Conservation (phyloP, 2,888 invertebrate species). For the Latrodectus hesperus region DNA sequence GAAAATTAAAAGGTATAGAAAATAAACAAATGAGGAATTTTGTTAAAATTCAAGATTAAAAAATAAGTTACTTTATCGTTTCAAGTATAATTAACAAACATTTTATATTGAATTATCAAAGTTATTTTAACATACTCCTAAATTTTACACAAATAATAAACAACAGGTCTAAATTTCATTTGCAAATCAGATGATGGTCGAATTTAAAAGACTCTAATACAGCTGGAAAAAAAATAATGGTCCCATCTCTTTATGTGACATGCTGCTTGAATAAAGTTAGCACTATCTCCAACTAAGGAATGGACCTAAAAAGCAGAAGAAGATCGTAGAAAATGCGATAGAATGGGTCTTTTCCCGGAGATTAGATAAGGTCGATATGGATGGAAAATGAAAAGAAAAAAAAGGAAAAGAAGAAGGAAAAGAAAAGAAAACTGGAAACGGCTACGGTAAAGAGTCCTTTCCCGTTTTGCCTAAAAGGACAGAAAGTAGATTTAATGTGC, state of each 20-base stretch:
- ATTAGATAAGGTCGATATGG: conserved; percentile 58
- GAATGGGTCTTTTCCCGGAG: conserved; percentile 26
- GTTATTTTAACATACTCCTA: too few relatives aligned
- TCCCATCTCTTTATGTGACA: not conserved
- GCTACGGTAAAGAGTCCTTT: conserved; percentile 5
- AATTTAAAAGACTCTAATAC: too few relatives aligned
- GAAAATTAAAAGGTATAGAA: too few relatives aligned
- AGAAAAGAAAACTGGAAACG: not conserved
- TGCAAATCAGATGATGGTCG: too few relatives aligned
- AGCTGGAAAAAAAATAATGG: not conserved
- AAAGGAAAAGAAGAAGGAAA: not conserved
- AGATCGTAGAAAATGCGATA: conserved; percentile 2
- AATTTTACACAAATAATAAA: too few relatives aligned
- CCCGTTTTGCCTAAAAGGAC: conserved; percentile 40
- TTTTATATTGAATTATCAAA: too few relatives aligned
- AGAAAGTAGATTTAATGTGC: conserved; percentile 52
- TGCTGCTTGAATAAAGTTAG: not conserved
- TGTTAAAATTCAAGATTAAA: too few relatives aligned
- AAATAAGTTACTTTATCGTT: too few relatives aligned
- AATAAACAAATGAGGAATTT: too few relatives aligned
- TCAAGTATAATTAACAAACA: too few relatives aligned
- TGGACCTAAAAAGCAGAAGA: not conserved
- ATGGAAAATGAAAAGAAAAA: conserved; percentile 19
- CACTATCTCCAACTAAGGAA: not conserved
- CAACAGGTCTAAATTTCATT: too few relatives aligned